A percentile compares a stretch with the other conserved stretches of the same genome.
Conservation (phyloP, 2,113 vertebrate species). For the Nothocercus julius region DNA sequence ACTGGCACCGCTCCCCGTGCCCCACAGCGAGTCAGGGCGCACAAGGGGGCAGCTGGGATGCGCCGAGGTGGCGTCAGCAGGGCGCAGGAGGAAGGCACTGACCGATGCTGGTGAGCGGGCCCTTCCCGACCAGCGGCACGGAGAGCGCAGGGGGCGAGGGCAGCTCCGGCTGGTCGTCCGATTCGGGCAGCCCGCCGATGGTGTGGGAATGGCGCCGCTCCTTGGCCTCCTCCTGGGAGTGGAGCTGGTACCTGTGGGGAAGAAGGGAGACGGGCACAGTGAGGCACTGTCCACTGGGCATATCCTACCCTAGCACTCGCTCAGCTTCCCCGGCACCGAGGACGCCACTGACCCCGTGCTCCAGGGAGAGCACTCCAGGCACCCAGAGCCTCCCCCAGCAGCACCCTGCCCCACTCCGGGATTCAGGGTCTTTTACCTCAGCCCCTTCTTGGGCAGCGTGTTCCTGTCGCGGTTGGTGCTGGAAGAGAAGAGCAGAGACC, state of each 20-base stretch:
- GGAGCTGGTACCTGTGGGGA: constrained; percentile 84
- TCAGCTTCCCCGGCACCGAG: background rate
- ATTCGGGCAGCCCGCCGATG: constrained; percentile 80
- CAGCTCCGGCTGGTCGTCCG: constrained; percentile 81
- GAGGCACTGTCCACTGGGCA: background rate
- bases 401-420: background rate
- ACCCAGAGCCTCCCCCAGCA: background rate
- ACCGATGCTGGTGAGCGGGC: constrained; percentile 86
- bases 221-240: constrained; percentile 88
- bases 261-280: background rate
- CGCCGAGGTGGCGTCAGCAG: background rate
- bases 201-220: constrained; percentile 90
- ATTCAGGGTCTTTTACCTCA: constrained; percentile 81
- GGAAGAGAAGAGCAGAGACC: constrained; percentile 71
- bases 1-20: background rate
- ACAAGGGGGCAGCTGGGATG: background rate
- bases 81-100: constrained; percentile 25
- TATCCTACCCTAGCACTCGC: too few species aligned
- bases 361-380: accelerated
- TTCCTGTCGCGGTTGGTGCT: constrained; percentile 91
- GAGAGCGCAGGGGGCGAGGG: constrained; percentile 86
- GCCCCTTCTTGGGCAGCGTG: constrained; percentile 93
- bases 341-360: accelerated
- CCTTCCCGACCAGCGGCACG: constrained; percentile 83
- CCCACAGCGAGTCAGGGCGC: background rate